Evolutionary conservation across 2,113 vertebrate genomes (phyloP), one percentile per base, ranked within the genome.

Genomic region (Colinus virginianus): DNA sequence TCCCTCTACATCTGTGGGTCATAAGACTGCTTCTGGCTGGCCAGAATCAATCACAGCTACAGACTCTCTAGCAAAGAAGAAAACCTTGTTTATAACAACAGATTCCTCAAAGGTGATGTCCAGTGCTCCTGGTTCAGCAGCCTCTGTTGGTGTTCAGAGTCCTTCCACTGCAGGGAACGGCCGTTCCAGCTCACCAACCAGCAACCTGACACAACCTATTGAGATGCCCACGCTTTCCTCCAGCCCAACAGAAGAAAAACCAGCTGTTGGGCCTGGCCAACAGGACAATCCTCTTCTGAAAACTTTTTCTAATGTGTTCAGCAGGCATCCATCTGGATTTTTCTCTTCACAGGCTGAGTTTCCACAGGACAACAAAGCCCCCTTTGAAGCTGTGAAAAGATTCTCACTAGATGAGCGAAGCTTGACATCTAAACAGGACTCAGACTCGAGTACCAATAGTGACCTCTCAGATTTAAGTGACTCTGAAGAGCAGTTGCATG

Each of bases 381-480:
- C 98, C 68, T 99, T 99, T 96, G 98, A 98, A 97, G 97, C 96
- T 96, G 98, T 98, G 78, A 99, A 99, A 97, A 99, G 99, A 96
- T 99, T 99, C 97, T 97, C 97, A 15, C 95, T 99, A 91, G 99
- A 99, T 95, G 99, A 99, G 74, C 98, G 99, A 78, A 98, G 98
- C 89, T 98, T 99, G 79, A 98, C 97, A 3, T 98, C 98, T 43
- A 99, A 98, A 96, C 98, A 98, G 45, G 99, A 99, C 96, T 99
- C 99, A 0, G 99, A 99, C 93, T 99, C 99, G 62, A 99, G 99
- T 94, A 98, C 98, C 90, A 99, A 99, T 97, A 99, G 99, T 51
- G 99, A 99, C 96, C 97, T 99, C 87, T 99, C 99, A 88, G 99
- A 99, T 96, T 96, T 99, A 95, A 99, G 99, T 74, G 99, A 99